A percentile compares a stretch with the other conserved stretches of the same genome.
Evolutionary conservation across 1,140 invertebrate genomes (phyloP).

Genomic region (Bombus terrestris): DNA sequence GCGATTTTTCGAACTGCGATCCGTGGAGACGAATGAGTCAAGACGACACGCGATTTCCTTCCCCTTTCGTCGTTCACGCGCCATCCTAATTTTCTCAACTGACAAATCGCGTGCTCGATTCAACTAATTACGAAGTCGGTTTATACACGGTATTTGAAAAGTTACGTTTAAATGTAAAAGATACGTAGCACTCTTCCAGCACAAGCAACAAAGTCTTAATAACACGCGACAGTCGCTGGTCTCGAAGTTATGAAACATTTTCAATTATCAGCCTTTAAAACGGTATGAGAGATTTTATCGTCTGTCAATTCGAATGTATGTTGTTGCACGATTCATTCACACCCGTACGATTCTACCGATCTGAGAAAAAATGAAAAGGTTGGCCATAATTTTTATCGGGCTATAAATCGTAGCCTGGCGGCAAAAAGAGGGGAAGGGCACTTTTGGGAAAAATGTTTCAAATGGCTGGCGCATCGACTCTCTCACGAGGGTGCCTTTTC

Average conservation of each 20-base stretch:
- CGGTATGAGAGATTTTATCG: too few relatives aligned
- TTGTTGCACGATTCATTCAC: background rate
- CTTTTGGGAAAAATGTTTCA: conserved; percentile 14
- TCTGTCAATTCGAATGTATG: background rate
- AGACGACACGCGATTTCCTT: conserved; percentile 21
- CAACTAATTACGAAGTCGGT: conserved; percentile 23
- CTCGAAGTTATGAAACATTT: too few relatives aligned
- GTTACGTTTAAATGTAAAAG: too few relatives aligned
- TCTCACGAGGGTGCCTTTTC: background rate
- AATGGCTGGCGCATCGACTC: conserved; percentile 19
- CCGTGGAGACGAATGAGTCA: background rate
- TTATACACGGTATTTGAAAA: background rate
- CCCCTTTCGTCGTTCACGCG: background rate
- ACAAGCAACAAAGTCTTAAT: too few relatives aligned
- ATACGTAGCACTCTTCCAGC: too few relatives aligned
- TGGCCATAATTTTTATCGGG: background rate
- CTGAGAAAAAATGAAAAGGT: background rate
- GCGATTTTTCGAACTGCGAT: background rate
- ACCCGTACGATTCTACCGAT: background rate
- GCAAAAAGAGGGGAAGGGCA: background rate
- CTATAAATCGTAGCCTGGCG: conserved; percentile 16
- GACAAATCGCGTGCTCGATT: conserved; percentile 41
- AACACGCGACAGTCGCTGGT: too few relatives aligned
- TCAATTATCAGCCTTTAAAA: too few relatives aligned
- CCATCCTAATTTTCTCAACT: background rate